Base-by-base conservation (phyloP, 2,797 vertebrate genomes). In the Sardinella longiceps region DNA sequence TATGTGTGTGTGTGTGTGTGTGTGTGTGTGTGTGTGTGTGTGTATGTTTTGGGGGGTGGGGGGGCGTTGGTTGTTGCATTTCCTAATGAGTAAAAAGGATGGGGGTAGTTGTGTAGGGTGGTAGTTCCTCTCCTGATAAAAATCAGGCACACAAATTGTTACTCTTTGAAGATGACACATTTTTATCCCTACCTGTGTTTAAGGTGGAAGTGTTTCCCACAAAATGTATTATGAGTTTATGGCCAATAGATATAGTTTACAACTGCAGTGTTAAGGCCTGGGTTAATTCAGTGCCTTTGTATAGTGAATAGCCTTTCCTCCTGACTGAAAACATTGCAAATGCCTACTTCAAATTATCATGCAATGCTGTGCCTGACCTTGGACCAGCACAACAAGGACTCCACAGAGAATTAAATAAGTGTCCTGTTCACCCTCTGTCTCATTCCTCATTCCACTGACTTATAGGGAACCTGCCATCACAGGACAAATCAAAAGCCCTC, bases 281-380 rank as follows among this genome's bases (percentile, higher is more conserved):
- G 23, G 70, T 77, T 23, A 7, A 77, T 39, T 37, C 18, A 23
- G 18, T 77, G 70, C 7, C 33, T 77, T 77, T 77, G 70, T 15
- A 33, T 43, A 37, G 33, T 5, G 70, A 77, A 77, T 43, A 77
- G 70, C 33, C n/a, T n/a, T n/a, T n/a, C 70, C 20, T 48, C 0
- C 70, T 23, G 33, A 23, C 37, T 43, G 70, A 23, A 43, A 33
- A 77, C 70, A 37, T 77, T 43, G 20, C 70, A 77, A 77, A 77
- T 12, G 70, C 70, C 18, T 43, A 53, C 63, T 39, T 28, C 43
- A 80, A 48, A 89, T 93, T 90, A 91, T 93, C 93, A 94, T 93
- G 92, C 93, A 93, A 94, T 87, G 88, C 85, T 84, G 91, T 87
- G 85, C 89, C 86, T 93, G 94, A 94, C 94, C 93, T 94, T 94